These are phyloP conservation scores for Salticus scenicus DNA, from an alignment of 2,888 invertebrate genomes.

Conservation along the genomic window DNA sequence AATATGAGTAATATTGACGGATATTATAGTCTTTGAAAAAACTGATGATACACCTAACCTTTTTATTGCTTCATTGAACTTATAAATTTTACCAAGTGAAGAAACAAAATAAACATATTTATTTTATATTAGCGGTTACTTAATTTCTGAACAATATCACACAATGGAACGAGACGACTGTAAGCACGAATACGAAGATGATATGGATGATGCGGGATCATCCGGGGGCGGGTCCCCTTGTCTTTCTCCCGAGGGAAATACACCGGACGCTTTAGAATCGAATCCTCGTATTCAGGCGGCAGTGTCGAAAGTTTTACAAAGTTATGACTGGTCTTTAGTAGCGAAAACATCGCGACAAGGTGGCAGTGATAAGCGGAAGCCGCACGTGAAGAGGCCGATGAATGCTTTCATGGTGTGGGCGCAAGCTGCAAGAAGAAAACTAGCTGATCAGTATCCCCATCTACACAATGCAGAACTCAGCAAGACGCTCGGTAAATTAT, in stretches of 20 bases:
- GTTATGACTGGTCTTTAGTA: constrained; percentile 93
- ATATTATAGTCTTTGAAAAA: no score
- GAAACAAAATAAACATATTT: no score
- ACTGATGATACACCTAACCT: no score
- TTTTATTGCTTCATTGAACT: no score
- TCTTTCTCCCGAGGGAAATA: constrained; percentile 30
- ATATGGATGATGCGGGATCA: constrained; percentile 30
- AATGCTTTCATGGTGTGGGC: constrained; percentile 99
- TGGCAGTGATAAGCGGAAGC: constrained; percentile 67
- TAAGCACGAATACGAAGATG: constrained; percentile 64
- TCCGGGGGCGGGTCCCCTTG: constrained; percentile 54
- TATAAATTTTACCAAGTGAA: no score
- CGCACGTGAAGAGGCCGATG: constrained; percentile 96
- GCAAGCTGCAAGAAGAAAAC: constrained; percentile 91
- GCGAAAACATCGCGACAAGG: constrained; percentile 79
- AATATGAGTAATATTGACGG: no score
- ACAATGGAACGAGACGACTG: constrained; percentile 61
- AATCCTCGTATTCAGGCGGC: constrained; percentile 85
- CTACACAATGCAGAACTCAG: constrained; percentile 96
- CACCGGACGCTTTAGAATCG: constrained; percentile 57
- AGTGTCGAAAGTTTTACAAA: constrained; percentile 91
- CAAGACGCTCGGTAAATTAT: constrained; percentile 94
- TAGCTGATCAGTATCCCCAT: constrained; percentile 94
- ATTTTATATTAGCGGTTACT: no score
- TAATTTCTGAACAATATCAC: no score